Conservation (phyloP, 2,113 vertebrate genomes). For the Telmatochromis bifrenatus region DNA sequence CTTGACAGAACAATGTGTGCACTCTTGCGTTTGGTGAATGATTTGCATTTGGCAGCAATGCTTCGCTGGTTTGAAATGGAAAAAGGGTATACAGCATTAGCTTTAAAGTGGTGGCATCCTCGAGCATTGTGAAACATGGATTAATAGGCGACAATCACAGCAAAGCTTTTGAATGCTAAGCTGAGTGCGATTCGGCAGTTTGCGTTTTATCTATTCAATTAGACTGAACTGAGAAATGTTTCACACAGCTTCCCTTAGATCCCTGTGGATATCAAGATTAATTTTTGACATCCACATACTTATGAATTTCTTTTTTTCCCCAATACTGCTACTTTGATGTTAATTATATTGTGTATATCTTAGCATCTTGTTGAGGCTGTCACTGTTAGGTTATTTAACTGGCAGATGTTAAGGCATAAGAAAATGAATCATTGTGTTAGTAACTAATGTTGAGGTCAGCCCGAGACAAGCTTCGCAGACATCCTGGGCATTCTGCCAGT, state of each 20-base stretch:
- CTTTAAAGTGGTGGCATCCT: conserved; percentile 14
- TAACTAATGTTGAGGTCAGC: conserved; percentile 5
- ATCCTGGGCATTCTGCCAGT: conserved; percentile 11
- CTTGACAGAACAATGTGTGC: conserved; percentile 9
- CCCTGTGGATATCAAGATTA: background rate
- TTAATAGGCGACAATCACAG: conserved; percentile 34
- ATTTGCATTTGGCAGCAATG: conserved; percentile 37
- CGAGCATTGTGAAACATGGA: conserved; percentile 22
- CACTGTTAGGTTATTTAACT: background rate
- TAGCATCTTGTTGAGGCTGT: background rate
- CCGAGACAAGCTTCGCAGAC: background rate
- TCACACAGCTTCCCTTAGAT: background rate
- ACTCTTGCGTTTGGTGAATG: conserved; percentile 2
- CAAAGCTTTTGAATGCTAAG: conserved; percentile 34
- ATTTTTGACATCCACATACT: background rate
- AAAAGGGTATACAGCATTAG: conserved; percentile 36
- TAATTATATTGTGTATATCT: background rate
- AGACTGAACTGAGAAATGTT: background rate
- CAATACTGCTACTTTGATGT: background rate
- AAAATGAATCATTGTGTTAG: background rate
- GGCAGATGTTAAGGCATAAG: background rate
- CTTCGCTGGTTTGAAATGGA: conserved; percentile 35
- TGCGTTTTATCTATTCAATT: background rate
- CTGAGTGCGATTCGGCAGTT: background rate
- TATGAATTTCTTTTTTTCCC: background rate